Base-by-base conservation (phyloP, 2,797 vertebrate species). In the Anas georgica region DNA sequence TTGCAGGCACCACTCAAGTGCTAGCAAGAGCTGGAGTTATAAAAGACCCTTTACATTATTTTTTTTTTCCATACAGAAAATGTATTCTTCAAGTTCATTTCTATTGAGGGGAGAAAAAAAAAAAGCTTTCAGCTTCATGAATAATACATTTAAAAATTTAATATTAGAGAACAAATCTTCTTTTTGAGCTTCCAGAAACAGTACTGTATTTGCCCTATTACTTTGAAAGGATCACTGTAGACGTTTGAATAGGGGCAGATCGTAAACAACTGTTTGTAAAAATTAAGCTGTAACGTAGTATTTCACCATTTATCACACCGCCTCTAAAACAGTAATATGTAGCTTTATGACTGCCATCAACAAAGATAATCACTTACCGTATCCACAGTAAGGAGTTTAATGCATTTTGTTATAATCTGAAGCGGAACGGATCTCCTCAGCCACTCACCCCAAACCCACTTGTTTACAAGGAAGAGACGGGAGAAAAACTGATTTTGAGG, bases 131-230 rank as follows among this genome's bases (percentile, higher is more conserved):
- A 79, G 94, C 63, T 37, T 82, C 87, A 93, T 96, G 91, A 97
- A 95, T 95, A 94, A 93, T 84, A 76, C 91, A 95, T 92, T 39
- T 63, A 76, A 94, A 93, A 90, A 90, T 48, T 52, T 90, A 95
- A 52, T 85, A 91, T 77, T 69, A 84, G 59, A 75, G 80, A 86
- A 93, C 46, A 94, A 70, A 90, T 90, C 87, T 37, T 76, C 68
- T 93, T 92, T 92, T 95, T 85, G 86, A 95, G 89, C 69, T 80
- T 83, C 82, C 63, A 94, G 80, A 91, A 96, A 66, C 83, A 95
- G 84, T 23, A 69, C 33, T 86, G 5, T 41, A 94, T 88, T 94
- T 94, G 68, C 54, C 52, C 68, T 88, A 88, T 83, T 94, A 89
- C 89, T 90, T 63, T 83, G 74, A 79, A 91, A 89, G 84, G 83